These are phyloP conservation scores for Toxotes lorentzi DNA, from an alignment of 2,797 vertebrate genomes.

Conservation along the genomic window DNA sequence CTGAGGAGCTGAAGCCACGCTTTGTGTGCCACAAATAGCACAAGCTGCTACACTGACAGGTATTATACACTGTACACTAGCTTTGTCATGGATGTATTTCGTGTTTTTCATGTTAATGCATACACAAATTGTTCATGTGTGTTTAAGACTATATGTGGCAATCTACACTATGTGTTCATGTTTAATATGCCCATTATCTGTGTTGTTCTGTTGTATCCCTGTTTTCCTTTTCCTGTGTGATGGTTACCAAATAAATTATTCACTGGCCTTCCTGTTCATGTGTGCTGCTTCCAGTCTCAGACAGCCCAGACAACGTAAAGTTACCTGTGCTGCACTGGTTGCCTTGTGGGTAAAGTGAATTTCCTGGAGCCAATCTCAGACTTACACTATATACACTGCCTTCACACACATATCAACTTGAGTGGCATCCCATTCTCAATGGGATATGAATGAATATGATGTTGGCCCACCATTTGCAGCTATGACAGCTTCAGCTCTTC, in stretches of 20 bases:
- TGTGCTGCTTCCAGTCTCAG: neutral
- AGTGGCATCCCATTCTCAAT: too few relatives aligned
- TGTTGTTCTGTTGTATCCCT: neutral
- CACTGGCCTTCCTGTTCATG: neutral
- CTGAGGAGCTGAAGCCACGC: neutral
- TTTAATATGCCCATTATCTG: neutral
- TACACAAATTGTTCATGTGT: neutral
- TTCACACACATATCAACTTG: too few relatives aligned
- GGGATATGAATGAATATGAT: too few relatives aligned
- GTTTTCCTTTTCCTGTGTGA: conserved; percentile 16
- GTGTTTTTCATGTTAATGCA: neutral
- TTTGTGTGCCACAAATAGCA: neutral
- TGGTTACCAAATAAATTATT: conserved; percentile 47
- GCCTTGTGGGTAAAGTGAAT: neutral
- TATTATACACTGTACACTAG: neutral
- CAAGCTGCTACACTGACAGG: neutral
- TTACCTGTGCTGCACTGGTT: neutral
- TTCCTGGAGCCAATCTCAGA: neutral
- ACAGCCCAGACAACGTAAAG: neutral
- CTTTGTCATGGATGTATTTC: neutral
- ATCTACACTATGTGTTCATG: conserved; percentile 4
- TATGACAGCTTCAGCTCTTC: too few relatives aligned
- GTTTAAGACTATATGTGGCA: neutral
- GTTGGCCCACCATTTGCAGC: too few relatives aligned
- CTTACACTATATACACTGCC: too few relatives aligned